Conservation (phyloP, 2,797 vertebrate genomes). For the Sylvilagus floridanus region DNA sequence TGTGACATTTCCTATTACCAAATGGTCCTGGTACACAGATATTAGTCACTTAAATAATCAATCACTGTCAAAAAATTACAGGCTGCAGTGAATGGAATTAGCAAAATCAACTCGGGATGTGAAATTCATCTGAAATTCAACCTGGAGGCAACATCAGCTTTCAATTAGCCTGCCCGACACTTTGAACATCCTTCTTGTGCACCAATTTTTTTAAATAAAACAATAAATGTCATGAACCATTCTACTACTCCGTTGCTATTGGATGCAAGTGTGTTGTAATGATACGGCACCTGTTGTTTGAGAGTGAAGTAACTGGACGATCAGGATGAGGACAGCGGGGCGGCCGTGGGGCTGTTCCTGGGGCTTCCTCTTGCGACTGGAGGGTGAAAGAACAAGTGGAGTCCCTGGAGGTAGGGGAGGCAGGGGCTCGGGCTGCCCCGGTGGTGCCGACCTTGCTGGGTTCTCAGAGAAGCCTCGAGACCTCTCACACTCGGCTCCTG, state of each 20-base stretch:
- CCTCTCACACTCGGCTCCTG: not conserved
- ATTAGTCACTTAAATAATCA: slow-evolving; percentile 86
- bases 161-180: slow-evolving; percentile 82
- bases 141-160: slow-evolving; percentile 81
- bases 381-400: not conserved
- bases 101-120: slow-evolving; percentile 81
- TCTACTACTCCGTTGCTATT: slow-evolving; percentile 73
- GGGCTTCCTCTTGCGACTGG: not conserved
- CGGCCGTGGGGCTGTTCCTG: not conserved
- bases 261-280: slow-evolving; percentile 50
- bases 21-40: slow-evolving; percentile 79
- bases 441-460: not conserved
- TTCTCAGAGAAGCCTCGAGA: not conserved
- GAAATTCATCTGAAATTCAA: slow-evolving; percentile 86
- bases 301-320: slow-evolving; percentile 55
- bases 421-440: not conserved
- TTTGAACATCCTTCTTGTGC: slow-evolving; percentile 70
- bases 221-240: slow-evolving; percentile 81
- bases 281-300: slow-evolving; percentile 14
- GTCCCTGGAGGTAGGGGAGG: too few species aligned
- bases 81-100: slow-evolving; percentile 84
- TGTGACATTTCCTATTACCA: slow-evolving; percentile 66
- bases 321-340: not conserved
- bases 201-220: slow-evolving; percentile 55
- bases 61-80: slow-evolving; percentile 86